Evolutionary conservation across 2,888 invertebrate species (phyloP).

Genomic region (Capitulum mitella): DNA sequence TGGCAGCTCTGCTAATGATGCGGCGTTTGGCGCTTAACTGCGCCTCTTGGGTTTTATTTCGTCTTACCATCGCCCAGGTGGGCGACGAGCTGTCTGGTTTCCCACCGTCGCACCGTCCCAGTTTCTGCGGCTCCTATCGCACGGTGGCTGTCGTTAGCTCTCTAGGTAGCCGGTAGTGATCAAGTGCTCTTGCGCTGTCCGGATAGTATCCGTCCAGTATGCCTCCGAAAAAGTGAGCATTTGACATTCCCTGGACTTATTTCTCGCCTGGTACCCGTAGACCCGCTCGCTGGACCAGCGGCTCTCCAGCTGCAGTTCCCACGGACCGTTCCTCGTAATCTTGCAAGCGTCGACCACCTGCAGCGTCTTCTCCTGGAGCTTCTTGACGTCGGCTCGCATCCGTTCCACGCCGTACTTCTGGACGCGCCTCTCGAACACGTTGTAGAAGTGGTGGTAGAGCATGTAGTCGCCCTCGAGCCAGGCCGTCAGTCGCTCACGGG

Average conservation of each 20-base stretch:
- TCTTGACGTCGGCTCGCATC: conserved; percentile 30
- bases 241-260: neutral
- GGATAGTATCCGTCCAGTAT: too few relatives aligned
- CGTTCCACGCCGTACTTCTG: conserved; percentile 27
- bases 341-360: neutral
- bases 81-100: too few relatives aligned
- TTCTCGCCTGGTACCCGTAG: neutral
- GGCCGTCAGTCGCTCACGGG: conserved; percentile 32
- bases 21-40: too few relatives aligned
- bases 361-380: conserved; percentile 13
- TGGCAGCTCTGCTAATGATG: too few relatives aligned
- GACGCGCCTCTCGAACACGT: conserved; percentile 30
- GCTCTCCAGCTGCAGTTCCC: neutral
- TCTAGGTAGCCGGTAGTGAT: too few relatives aligned
- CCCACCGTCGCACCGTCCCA: too few relatives aligned
- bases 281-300: neutral
- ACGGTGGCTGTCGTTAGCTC: too few relatives aligned
- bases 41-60: too few relatives aligned
- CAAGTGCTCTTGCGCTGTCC: too few relatives aligned
- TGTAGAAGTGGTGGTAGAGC: conserved; percentile 32
- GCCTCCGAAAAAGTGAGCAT: too few relatives aligned
- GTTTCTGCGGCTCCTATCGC: too few relatives aligned
- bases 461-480: conserved; percentile 35
- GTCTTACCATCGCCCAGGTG: too few relatives aligned
- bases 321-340: neutral